Evolutionary conservation across 2,113 vertebrate genomes (phyloP).

Genomic region (Caloenas nicobarica): DNA sequence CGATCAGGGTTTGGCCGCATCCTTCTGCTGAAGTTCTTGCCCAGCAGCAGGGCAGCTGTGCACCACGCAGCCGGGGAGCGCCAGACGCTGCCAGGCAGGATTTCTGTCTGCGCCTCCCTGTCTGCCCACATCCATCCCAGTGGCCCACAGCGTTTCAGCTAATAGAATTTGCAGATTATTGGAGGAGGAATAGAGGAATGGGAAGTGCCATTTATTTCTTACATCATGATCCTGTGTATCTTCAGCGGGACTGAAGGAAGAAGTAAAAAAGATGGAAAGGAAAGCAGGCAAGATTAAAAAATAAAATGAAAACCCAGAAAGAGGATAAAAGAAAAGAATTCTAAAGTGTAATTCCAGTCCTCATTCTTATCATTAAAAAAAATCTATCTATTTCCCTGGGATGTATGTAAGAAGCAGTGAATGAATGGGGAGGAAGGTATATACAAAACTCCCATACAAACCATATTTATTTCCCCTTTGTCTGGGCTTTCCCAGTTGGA

Average conservation of each 20-base stretch:
- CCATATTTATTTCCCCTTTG: neutral
- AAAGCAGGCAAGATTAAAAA: neutral
- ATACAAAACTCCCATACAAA: neutral
- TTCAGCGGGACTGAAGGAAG: neutral
- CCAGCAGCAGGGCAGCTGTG: neutral
- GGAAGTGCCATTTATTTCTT: neutral
- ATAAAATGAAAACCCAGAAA: neutral
- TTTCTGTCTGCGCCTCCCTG: constrained; percentile 1
- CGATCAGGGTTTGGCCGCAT: neutral
- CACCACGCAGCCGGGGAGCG: neutral
- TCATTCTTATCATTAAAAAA: neutral
- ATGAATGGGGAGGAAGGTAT: neutral
- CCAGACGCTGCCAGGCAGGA: neutral
- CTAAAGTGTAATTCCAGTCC: neutral
- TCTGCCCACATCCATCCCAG: neutral
- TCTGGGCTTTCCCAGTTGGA: neutral
- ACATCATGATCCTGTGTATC: neutral
- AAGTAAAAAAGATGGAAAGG: neutral
- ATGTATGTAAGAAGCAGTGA: neutral
- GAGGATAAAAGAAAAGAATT: neutral
- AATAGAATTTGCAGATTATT: constrained; percentile 29
- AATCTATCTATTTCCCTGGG: neutral
- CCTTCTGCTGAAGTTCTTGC: neutral
- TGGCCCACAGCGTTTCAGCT: neutral
- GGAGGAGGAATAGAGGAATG: neutral